These are phyloP conservation scores for Cabera pusaria DNA, from an alignment of 2,888 invertebrate genomes.

Conservation along the genomic window DNA sequence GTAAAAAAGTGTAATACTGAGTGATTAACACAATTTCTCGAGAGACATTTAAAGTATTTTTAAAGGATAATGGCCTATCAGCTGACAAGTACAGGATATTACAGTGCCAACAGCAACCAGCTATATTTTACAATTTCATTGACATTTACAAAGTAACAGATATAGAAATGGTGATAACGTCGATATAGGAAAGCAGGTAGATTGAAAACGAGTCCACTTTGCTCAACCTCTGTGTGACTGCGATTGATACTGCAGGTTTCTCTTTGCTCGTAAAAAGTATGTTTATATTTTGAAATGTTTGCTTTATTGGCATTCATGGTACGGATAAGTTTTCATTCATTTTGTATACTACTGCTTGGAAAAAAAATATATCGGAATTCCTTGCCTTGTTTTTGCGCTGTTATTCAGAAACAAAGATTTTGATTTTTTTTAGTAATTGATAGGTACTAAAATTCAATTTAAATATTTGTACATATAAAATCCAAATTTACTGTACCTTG, in stretches of 20 bases:
- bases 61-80: too few species aligned
- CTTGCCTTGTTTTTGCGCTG: too few species aligned
- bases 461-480: too few species aligned
- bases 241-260: conserved; percentile 12
- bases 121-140: conserved; percentile 34
- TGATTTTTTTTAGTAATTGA: too few species aligned
- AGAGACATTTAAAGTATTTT: conserved; percentile 1
- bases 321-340: conserved; percentile 1
- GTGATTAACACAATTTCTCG: conserved; percentile 28
- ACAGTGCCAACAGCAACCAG: conserved; percentile 16
- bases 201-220: conserved; percentile 49
- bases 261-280: conserved; percentile 4
- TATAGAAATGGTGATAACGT: conserved; percentile 37
- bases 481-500: too few species aligned
- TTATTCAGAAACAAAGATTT: too few species aligned
- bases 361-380: too few species aligned
- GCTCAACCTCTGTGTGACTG: conserved; percentile 19
- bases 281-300: conserved; percentile 1
- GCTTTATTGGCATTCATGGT: neutral
- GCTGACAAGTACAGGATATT: conserved; percentile 9
- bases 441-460: too few species aligned
- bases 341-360: too few species aligned
- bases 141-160: conserved; percentile 42
- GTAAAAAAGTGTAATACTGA: conserved; percentile 28
- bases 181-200: conserved; percentile 33